A percentile compares a stretch with the other conserved stretches of the same genome.
Conservation (phyloP, 2,113 vertebrate genomes). For the Oncorhynchus gorbuscha region DNA sequence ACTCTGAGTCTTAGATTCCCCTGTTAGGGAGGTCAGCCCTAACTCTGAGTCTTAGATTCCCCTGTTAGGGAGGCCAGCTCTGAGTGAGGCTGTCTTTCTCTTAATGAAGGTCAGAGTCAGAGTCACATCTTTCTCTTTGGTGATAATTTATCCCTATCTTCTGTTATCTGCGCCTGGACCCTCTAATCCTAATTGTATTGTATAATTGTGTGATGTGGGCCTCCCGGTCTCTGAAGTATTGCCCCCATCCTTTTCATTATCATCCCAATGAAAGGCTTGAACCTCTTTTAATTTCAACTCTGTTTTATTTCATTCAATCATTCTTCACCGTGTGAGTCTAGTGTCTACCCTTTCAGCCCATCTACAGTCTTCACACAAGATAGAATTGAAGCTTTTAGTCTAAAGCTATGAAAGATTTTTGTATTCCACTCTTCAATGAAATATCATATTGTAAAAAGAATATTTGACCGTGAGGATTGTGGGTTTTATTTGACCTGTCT, state of each 20-base stretch:
- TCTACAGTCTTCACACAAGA: conserved; percentile 14
- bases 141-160: conserved; percentile 82
- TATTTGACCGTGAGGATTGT: conserved; percentile 34
- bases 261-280: conserved; percentile 64
- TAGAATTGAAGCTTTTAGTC: not conserved
- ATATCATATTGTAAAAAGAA: conserved; percentile 35
- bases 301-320: conserved; percentile 61
- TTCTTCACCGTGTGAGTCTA: not conserved
- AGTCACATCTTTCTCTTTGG: conserved; percentile 74
- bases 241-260: conserved; percentile 75
- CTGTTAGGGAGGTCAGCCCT: too few species aligned
- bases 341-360: conserved; percentile 36
- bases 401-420: conserved; percentile 38
- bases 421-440: conserved; percentile 19
- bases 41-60: conserved; percentile 46
- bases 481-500: conserved; percentile 25
- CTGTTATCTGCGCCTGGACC: conserved; percentile 75
- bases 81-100: conserved; percentile 66
- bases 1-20: too few species aligned
- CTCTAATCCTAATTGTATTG: conserved; percentile 86
- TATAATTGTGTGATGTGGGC: conserved; percentile 77
- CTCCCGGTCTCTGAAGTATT: conserved; percentile 72
- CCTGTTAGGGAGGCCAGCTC: conserved; percentile 50
- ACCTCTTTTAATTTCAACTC: conserved; percentile 66
- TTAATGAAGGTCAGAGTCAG: conserved; percentile 81